Evolutionary conservation across 2,797 vertebrate genomes (phyloP), one percentile per base, ranked within the genome.

Genomic region (Cetoscarus ocellatus): DNA sequence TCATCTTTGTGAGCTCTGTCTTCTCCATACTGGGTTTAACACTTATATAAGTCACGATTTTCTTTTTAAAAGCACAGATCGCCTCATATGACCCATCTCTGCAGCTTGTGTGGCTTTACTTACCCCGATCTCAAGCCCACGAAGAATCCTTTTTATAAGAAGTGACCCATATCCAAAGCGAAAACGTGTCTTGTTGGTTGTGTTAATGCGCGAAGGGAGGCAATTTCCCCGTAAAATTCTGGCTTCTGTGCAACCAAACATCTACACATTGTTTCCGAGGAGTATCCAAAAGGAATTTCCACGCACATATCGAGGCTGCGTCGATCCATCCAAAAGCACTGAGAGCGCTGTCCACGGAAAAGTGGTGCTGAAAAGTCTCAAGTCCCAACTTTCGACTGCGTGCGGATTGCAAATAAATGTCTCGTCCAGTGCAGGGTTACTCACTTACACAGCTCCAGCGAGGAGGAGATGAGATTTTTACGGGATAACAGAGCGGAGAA

Each of bases 301-400:
- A 68, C 73, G 55, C 65, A 76, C 73, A 75, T 82, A 53, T 76
- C 67, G 78, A 83, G 43, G 79, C 77, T 84, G 79, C 73, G 82
- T 77, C 87, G 79, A 77, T 79, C 66, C 71, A 57, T 35, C 34
- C 48, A 15, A 54, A 68, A 75, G 44, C 66, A 55, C 52, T 12
- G 65, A 69, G 84, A 86, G 90, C 90, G 91, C 91, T 91, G 93
- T 92, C 90, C 91, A 78, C 73, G 55, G 64, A 57, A 83, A 91
- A 93, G 93, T 93, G 91, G 79, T 82, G 78, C 83, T 92, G 90
- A 91, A 44, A 95, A 92, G 90, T 91, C 88, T 88, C 51, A 80
- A 83, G 84, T 88, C 86, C 67, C 82, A 93, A 94, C 92, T 93
- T 93, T 87, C 80, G 56, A 44, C 54, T 89, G 71, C 45, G 80